Evolutionary conservation across 1,140 invertebrate genomes (phyloP).

Genomic region (Drosophila rhopaloa): DNA sequence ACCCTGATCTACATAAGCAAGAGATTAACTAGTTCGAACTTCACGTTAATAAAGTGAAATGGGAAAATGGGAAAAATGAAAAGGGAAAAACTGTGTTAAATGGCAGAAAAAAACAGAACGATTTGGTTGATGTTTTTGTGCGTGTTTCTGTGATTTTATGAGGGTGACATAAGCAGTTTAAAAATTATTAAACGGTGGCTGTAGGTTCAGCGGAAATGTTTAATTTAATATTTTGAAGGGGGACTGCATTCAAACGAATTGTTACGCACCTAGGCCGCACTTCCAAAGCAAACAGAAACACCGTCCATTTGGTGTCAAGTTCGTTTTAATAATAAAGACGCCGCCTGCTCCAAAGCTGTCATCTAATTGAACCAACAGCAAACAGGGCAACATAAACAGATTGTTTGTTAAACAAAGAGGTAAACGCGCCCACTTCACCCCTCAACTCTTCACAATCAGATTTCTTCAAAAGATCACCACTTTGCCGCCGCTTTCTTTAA

Average conservation of each 20-base stretch:
- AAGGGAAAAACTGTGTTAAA: conserved; percentile 36
- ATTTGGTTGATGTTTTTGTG: conserved; percentile 30
- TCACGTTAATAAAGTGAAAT: conserved; percentile 18
- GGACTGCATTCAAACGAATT: conserved; percentile 44
- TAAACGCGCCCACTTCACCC: conserved; percentile 32
- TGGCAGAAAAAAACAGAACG: neutral
- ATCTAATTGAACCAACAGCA: conserved; percentile 38
- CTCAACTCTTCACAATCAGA: conserved; percentile 16
- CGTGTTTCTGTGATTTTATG: conserved; percentile 30
- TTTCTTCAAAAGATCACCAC: conserved; percentile 35
- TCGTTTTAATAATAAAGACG: conserved; percentile 72
- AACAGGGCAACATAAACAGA: conserved; percentile 50
- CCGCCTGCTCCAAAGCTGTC: conserved; percentile 21
- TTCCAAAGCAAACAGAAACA: conserved; percentile 48
- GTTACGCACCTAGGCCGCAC: conserved; percentile 58
- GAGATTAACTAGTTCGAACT: conserved; percentile 52
- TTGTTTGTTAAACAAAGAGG: conserved; percentile 77
- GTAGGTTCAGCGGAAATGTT: conserved; percentile 57
- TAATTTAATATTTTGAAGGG: conserved; percentile 52
- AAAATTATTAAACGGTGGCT: conserved; percentile 21
- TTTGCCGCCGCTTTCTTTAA: conserved; percentile 18
- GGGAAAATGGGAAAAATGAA: conserved; percentile 1
- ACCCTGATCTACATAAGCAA: conserved; percentile 18
- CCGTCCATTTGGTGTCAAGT: conserved; percentile 77
- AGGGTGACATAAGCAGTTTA: conserved; percentile 55